Evolutionary conservation across 2,797 vertebrate species (phyloP), one percentile per base, ranked within the genome.

Genomic region (Cynodonichthys magdalenae): DNA sequence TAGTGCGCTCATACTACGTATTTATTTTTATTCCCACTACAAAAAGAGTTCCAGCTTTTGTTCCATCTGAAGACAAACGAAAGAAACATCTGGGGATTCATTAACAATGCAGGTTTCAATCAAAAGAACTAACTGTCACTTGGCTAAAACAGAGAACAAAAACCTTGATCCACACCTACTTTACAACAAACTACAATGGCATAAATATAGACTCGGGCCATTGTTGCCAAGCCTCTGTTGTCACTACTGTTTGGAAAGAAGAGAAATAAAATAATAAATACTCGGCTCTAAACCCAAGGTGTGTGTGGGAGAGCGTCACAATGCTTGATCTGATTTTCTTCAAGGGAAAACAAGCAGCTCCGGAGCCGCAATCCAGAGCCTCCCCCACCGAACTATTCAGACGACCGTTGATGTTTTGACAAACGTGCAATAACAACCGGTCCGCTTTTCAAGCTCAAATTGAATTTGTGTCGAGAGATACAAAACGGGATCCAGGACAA

Each of bases 391-490:
- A 82, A 77, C 80, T 42, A 60, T 80, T 82, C 73, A 83, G 20
- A 59, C 74, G 77, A 81, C 69, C 72, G 79, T 66, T 81, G 73
- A 75, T 85, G 76, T 84, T 90, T 84, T 69, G 78, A 86, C 87
- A 85, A 86, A 86, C 69, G 65, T 45, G 81, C 77, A 79, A 75
- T 71, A 88, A 82, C 69, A 65, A 54, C 10, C 28, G 66, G 75
- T 52, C 73, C 75, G 63, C 81, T 81, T 76, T 84, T 80, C 72
- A 75, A 78, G 87, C 70, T 75, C 63, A 88, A 89, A 89, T 82
- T 75, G 73, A 82, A 82, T 89, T 86, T 81, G 74, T 84, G 78
- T 54, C 77, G 71, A 79, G 71, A 83, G 63, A 72, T 82, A 80
- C 59, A 63, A 69, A 79, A 80, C 68, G 53, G 36, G 52, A 59